Percentiles rank a stretch among this genome's conserved stretches.
These are phyloP conservation scores for Lophotis ruficrista DNA, from an alignment of 2,113 vertebrate genomes.

Conservation along the genomic window DNA sequence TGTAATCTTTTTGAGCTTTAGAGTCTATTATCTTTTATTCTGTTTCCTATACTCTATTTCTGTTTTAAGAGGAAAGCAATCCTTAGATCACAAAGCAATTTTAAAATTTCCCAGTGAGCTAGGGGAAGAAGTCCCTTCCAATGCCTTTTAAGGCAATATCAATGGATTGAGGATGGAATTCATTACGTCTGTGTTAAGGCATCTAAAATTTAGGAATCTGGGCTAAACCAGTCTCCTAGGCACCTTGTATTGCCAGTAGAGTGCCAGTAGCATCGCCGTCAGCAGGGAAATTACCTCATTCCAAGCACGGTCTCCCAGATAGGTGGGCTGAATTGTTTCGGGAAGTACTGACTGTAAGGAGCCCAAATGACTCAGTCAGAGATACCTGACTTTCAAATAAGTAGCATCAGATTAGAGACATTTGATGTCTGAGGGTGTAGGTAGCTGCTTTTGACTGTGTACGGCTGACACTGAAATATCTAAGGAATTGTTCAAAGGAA, in stretches of 20 bases:
- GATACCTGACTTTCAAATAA: not conserved
- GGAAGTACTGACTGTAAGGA: not conserved
- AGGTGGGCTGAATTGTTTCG: not conserved
- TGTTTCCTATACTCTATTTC: not conserved
- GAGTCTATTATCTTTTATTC: not conserved
- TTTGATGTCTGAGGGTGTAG: not conserved
- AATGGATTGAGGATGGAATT: slow-evolving; percentile 9
- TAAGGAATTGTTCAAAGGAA: not conserved
- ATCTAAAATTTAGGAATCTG: slow-evolving; percentile 29
- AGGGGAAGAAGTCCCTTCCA: not conserved
- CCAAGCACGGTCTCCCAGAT: not conserved
- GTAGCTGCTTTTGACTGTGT: not conserved
- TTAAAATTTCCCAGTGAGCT: not conserved
- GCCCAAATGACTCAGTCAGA: not conserved
- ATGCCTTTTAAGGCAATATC: not conserved
- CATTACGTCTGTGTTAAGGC: not conserved
- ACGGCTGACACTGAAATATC: not conserved
- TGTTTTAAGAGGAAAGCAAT: not conserved
- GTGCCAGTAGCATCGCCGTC: not conserved
- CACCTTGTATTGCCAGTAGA: not conserved
- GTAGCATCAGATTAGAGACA: not conserved
- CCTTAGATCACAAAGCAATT: not conserved
- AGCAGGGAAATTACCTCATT: slow-evolving; percentile 7
- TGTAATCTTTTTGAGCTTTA: not conserved
- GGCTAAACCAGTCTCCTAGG: not conserved